Evolutionary conservation across 1,140 invertebrate species (phyloP).

Genomic region (Ceratina japonica): DNA sequence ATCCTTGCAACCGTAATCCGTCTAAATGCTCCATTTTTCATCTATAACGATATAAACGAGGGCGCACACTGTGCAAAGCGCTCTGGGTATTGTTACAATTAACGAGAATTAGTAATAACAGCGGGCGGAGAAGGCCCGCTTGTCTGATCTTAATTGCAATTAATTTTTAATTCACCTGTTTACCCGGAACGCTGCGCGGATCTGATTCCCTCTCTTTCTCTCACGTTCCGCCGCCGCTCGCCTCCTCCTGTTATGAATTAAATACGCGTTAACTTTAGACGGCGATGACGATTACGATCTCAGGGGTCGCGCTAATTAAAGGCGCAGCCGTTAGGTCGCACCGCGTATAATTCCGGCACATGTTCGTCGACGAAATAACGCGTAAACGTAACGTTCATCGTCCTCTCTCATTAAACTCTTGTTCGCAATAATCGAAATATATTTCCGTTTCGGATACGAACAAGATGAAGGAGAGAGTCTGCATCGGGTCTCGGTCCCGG

Average conservation of each 20-base stretch:
- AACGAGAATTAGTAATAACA: constrained; percentile 19
- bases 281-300: constrained; percentile 48
- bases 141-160: constrained; percentile 34
- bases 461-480: too few relatives aligned
- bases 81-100: constrained; percentile 26
- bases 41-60: constrained; percentile 1
- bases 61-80: background rate
- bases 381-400: background rate
- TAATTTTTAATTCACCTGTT: constrained; percentile 35
- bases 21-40: background rate
- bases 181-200: background rate
- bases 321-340: constrained; percentile 32
- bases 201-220: background rate
- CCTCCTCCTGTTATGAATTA: constrained; percentile 46
- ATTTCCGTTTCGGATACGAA: too few relatives aligned
- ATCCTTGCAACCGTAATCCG: too few relatives aligned
- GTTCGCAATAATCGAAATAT: too few relatives aligned
- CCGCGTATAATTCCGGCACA: constrained; percentile 44
- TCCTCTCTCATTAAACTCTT: background rate
- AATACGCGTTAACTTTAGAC: constrained; percentile 53
- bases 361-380: constrained; percentile 44
- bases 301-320: constrained; percentile 57
- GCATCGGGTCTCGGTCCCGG: constrained; percentile 23
- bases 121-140: background rate
- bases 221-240: background rate